Base-by-base conservation (phyloP, 2,797 vertebrate genomes). In the Mionectes olivaceus region DNA sequence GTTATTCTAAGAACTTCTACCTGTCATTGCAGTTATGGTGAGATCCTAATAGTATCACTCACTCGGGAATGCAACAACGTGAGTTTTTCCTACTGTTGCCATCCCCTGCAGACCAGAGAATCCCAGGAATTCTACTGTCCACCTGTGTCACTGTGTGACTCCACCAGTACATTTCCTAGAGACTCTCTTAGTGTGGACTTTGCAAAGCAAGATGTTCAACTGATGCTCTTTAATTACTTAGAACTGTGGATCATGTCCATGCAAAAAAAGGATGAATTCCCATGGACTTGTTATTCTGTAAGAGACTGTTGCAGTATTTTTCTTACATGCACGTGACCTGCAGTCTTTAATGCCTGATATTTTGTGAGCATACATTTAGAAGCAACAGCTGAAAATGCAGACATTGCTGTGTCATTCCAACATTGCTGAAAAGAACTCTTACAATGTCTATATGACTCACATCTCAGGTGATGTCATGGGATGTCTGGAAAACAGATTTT, bases 341-440 rank as follows among this genome's bases (percentile, higher is more conserved):
- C 2, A 4, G 15, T 17, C 57, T 52, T 64, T 33, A 33, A 57
- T 16, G 30, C 19, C 71, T 73, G 57, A 10, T 65, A 13, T 24
- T 90, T 83, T 73, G 9, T 33, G 44, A 64, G 69, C 25, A 33
- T 8, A 49, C 44, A 49, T 89, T 70, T 82, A 84, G 74, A 82
- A 73, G 23, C 50, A 79, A 33, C 67, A 86, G 73, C 74, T 95
- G 83, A 79, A 94, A 92, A 87, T 23, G 43, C 25, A 78, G 47
- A 49, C 63, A 19, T 22, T 90, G 81, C 83, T 90, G 56, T 92
- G 44, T 63, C 79, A 83, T 69, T 93, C 41, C 41, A 67, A 30
- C 33, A 43, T 11, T 83, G 43, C 50, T 57, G 9, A 81, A 64
- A 82, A 78, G 46, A 67, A 79, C 68, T 57, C 55, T 81, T 68